Conservation (phyloP, 2,113 vertebrate genomes). For the Vulpes vulpes region DNA sequence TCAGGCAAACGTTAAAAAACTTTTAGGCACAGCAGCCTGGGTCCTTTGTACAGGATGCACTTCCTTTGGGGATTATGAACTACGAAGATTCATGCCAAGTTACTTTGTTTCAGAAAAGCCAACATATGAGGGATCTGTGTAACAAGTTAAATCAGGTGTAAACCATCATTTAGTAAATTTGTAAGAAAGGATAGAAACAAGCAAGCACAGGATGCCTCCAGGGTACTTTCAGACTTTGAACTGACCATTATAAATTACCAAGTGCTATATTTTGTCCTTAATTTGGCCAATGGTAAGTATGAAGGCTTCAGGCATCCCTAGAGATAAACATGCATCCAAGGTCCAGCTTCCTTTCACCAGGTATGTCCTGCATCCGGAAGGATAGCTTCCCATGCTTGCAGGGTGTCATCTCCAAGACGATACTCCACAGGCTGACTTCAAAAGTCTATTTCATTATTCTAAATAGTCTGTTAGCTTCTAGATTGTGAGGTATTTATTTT, state of each 20-base stretch:
- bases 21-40: neutral
- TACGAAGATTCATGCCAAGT: neutral
- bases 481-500: neutral
- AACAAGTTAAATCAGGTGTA: neutral
- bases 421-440: neutral
- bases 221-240: neutral
- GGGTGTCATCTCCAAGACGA: neutral
- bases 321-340: neutral
- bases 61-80: neutral
- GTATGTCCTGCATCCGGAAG: neutral
- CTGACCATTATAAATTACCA: neutral
- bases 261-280: neutral
- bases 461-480: neutral
- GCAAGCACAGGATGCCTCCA: neutral
- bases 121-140: neutral
- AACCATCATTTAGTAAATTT: neutral
- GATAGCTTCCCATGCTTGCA: accelerated
- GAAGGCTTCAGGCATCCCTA: neutral
- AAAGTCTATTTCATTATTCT: neutral
- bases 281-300: neutral
- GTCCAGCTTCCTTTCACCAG: neutral
- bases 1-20: neutral
- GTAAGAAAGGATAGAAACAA: neutral
- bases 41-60: neutral
- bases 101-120: neutral